Evolutionary conservation across 2,113 vertebrate genomes (phyloP).

Genomic region (Pavo muticus): DNA sequence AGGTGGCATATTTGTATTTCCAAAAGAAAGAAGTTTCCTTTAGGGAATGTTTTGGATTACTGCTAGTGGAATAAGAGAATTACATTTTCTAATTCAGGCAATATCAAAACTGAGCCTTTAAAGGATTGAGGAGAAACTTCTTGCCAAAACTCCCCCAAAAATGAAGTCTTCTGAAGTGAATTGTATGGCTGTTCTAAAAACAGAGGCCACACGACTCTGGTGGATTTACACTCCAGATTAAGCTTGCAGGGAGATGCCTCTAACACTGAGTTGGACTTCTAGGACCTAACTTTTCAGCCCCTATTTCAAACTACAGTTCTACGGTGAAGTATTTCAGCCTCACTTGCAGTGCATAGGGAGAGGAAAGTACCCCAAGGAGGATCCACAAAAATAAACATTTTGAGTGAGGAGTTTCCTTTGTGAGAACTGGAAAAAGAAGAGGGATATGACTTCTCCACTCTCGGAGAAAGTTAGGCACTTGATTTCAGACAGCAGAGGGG

Average conservation of each 20-base stretch:
- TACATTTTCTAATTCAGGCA: neutral
- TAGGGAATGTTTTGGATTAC: neutral
- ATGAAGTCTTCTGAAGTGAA: neutral
- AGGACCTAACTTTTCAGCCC: neutral
- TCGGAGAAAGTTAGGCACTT: neutral
- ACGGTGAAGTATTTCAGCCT: neutral
- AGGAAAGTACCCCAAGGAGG: neutral
- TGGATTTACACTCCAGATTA: neutral
- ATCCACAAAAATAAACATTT: neutral
- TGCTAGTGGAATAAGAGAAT: neutral
- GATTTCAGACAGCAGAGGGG: neutral
- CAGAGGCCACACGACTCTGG: neutral
- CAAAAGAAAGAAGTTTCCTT: neutral
- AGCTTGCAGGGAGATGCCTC: neutral
- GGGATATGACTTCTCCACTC: neutral
- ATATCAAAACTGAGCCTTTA: neutral
- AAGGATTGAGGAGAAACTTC: neutral
- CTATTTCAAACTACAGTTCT: neutral
- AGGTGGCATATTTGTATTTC: neutral
- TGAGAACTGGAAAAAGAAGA: neutral
- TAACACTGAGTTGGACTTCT: neutral
- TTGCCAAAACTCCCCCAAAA: neutral
- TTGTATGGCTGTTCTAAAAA: neutral
- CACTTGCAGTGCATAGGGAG: neutral
- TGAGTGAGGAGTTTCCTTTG: neutral